A percentile compares a stretch with the other conserved stretches of the same genome.
These are phyloP conservation scores for Dynastes hyllus DNA, from an alignment of 2,888 invertebrate genomes.

Conservation along the genomic window DNA sequence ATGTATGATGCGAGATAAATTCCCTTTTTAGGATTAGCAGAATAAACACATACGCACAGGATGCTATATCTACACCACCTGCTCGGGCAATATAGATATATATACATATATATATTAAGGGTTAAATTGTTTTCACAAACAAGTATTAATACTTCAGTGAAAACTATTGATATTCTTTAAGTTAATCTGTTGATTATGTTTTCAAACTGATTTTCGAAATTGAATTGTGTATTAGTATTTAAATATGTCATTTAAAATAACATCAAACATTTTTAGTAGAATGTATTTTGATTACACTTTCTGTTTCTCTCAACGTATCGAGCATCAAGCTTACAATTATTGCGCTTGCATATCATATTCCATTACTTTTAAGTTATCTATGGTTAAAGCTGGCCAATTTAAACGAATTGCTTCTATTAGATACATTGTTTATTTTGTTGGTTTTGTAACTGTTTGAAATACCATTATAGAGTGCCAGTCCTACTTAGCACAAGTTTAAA, in stretches of 20 bases:
- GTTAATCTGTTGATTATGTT: no score
- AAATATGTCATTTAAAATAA: not conserved
- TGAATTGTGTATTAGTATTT: not conserved
- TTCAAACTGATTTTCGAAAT: no score
- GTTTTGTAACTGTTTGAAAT: slow-evolving; percentile 1
- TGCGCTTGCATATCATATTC: slow-evolving; percentile 46
- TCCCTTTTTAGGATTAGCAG: no score
- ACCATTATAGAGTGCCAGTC: slow-evolving; percentile 18
- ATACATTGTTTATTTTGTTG: not conserved
- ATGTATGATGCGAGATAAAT: no score
- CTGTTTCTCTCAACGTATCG: not conserved
- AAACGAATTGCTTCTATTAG: slow-evolving; percentile 12
- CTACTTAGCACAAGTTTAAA: slow-evolving; percentile 22
- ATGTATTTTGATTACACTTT: slow-evolving; percentile 15
- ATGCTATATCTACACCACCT: no score
- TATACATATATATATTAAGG: no score
- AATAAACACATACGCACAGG: no score
- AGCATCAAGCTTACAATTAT: slow-evolving; percentile 39
- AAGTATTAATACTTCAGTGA: no score
- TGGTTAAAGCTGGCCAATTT: slow-evolving; percentile 40
- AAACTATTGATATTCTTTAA: no score
- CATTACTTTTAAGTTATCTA: slow-evolving; percentile 45
- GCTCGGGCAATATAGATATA: no score
- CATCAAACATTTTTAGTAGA: not conserved
- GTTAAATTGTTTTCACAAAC: no score